These are phyloP conservation scores for Patella depressa DNA, from an alignment of 2,888 invertebrate species.

Conservation along the genomic window DNA sequence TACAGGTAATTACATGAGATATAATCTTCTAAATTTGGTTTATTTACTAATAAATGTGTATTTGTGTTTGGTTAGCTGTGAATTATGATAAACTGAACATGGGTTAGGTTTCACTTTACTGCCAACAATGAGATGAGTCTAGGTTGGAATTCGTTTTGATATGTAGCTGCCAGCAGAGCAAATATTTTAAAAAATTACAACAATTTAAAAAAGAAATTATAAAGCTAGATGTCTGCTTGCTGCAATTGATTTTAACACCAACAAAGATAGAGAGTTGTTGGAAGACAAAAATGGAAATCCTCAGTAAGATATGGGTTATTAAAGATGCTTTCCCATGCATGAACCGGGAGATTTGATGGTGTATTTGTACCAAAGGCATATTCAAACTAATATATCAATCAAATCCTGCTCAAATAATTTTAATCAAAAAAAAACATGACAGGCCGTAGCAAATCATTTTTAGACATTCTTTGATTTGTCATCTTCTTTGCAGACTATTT, in stretches of 20 bases:
- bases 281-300: background rate
- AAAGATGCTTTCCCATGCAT: background rate
- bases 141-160: too few species aligned
- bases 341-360: too few species aligned
- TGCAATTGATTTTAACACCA: background rate
- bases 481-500: too few species aligned
- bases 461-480: too few species aligned
- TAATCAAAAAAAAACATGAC: background rate
- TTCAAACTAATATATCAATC: background rate
- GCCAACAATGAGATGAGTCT: too few species aligned
- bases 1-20: background rate
- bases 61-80: too few species aligned
- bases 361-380: background rate
- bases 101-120: too few species aligned
- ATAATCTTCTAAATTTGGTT: background rate
- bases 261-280: background rate
- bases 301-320: background rate
- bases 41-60: too few species aligned
- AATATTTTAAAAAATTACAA: too few species aligned
- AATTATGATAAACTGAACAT: too few species aligned
- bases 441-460: background rate
- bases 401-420: background rate
- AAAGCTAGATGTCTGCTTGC: background rate
- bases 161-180: too few species aligned
- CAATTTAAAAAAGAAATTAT: background rate